Evolutionary conservation across 2,113 vertebrate species (phyloP), one percentile per base, ranked within the genome.

Genomic region (Calidris pygmaea): DNA sequence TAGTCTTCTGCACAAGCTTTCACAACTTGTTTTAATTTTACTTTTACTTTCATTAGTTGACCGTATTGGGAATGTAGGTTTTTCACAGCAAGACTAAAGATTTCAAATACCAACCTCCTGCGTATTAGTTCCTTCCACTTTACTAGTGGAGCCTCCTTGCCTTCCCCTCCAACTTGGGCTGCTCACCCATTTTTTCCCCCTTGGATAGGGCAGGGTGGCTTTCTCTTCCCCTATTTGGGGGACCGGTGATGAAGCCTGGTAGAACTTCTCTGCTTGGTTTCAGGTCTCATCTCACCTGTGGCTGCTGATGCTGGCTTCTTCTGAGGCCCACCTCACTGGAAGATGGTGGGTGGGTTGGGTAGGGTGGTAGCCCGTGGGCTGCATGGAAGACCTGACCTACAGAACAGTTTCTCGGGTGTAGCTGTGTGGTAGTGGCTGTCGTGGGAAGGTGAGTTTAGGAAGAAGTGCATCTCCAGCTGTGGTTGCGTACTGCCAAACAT

Each of bases 221-320:
- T 71, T 90, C 15, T 50, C 0, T 18, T 78, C 41, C 53, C 10
- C 6, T 67, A 0, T 70, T 6, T 70, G 27, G 8, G 20, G 30
- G 50, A 67, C 30, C 14, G 20, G n/a, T 0, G 0, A 2, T n/a
- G 47, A 85, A 87, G 17, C 37, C 23, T 75, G 10, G 37, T 82
- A 50, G 52, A 59, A 85, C 9, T 53, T 56, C 7, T 43, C 39
- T 48, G 34, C 19, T 45, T 59, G 22, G 48, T 79, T 96, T 63
- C 22, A 26, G 24, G 37, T 79, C 24, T 85, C 1, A 0, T 48
- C 30, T 78, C 35, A 5, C 29, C 45, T 78, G 34, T 85, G 89
- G 23, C 43, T 91, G 23, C 27, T 41, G 27, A 10, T 76, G 24
- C 37, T 87, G 88, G 37, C n/a, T 76, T 19, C 58, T 39, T 68